Percentiles rank a stretch among this genome's conserved stretches.
phyloP scores from a whole-genome alignment of 2,888 invertebrate genomes.

The Lepidonotus clava region DNA sequence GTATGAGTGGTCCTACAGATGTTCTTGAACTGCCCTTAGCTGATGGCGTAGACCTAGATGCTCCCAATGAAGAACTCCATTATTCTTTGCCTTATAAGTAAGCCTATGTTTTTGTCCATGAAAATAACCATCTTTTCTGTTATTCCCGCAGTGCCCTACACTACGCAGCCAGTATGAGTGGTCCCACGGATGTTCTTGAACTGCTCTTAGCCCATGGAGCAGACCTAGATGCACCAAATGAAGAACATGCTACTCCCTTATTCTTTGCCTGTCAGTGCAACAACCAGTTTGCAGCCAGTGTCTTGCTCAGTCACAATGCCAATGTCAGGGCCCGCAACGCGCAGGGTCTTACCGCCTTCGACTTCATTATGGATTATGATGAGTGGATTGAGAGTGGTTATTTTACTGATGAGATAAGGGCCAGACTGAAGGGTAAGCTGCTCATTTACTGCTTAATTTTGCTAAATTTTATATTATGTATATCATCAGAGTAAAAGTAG shows the following conservation, averaged over 20 bases:
- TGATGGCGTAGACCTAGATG: too few relatives aligned
- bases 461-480: too few relatives aligned
- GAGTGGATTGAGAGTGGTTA: conserved; percentile 80
- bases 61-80: too few relatives aligned
- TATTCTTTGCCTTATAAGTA: too few relatives aligned
- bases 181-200: conserved; percentile 75
- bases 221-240: conserved; percentile 74
- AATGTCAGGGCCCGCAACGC: conserved; percentile 75
- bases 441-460: too few relatives aligned
- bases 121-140: too few relatives aligned
- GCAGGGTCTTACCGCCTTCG: conserved; percentile 78
- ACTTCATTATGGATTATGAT: conserved; percentile 78
- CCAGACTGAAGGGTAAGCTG: conserved; percentile 76
- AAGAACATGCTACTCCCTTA: conserved; percentile 75
- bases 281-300: conserved; percentile 76
- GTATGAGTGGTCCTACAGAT: too few relatives aligned
- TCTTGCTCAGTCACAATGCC: conserved; percentile 74
- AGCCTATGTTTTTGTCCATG: too few relatives aligned
- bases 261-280: conserved; percentile 78
- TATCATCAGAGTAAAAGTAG: too few relatives aligned
- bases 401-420: conserved; percentile 76
- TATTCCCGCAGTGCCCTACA: conserved; percentile 73
- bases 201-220: conserved; percentile 74
- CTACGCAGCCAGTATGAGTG: conserved; percentile 74
- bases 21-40: too few relatives aligned